These are phyloP conservation scores for Girardinus metallicus DNA, from an alignment of 2,797 vertebrate genomes.

Conservation along the genomic window DNA sequence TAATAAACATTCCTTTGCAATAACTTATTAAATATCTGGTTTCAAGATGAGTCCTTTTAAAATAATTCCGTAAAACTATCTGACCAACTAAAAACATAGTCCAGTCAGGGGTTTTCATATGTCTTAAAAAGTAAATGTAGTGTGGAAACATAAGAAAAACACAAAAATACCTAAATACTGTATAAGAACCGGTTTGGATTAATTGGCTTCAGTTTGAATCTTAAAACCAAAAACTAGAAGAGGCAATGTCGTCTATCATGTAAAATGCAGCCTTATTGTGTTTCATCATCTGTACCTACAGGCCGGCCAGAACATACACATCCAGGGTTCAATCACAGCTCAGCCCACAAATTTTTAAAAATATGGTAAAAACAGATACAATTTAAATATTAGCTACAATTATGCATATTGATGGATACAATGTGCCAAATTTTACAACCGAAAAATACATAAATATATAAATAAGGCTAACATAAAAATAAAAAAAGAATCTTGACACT, in stretches of 20 bases:
- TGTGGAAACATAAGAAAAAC: neutral
- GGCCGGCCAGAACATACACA: neutral
- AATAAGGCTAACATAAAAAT: slow-evolving; percentile 10
- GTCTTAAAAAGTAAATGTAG: neutral
- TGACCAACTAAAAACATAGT: neutral
- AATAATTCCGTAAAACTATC: neutral
- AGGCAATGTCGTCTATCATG: neutral
- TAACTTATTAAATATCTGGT: slow-evolving; percentile 2
- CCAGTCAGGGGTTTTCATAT: neutral
- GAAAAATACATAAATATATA: slow-evolving; percentile 50
- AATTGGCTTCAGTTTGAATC: neutral
- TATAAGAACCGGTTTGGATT: neutral
- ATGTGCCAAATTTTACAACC: neutral
- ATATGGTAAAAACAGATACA: neutral
- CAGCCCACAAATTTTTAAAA: neutral
- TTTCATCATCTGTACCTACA: neutral
- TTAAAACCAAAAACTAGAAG: neutral
- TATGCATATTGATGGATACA: neutral
- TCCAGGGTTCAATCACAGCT: neutral
- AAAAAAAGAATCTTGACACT: neutral
- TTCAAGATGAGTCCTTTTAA: neutral
- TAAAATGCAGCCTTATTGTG: neutral
- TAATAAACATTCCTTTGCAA: slow-evolving; percentile 32
- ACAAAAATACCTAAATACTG: neutral
- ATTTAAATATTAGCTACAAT: neutral